Evolutionary conservation across 2,888 invertebrate species (phyloP), one percentile per base, ranked within the genome.

Genomic region (Chaitophorus viminalis): DNA sequence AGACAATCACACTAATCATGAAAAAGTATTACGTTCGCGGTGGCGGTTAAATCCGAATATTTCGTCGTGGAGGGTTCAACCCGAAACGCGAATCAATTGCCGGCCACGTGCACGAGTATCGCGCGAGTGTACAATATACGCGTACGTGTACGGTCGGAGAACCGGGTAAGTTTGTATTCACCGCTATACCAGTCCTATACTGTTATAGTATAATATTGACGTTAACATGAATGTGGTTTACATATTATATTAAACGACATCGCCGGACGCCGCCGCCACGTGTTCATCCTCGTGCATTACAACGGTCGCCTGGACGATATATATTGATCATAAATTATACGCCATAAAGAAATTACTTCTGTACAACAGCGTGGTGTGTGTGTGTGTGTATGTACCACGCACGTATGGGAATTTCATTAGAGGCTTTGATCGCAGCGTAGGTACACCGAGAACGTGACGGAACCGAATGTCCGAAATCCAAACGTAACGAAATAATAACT

Each of bases 351-450:
- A 76, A 76, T 52, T 46, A 76, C 18, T 21, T 29, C 29, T 46
- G 46, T n/a, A 76, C 39, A 18, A 29, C 18, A 0, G 18, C 6
- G 52, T 5, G 8, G 52, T 46, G 46, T n/a, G 39, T 29, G 76
- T 29, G 18, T 46, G 76, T n/a, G n/a, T n/a, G n/a, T n/a, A n/a
- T n/a, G n/a, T n/a, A n/a, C n/a, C n/a, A n/a, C n/a, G n/a, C n/a
- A n/a, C n/a, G n/a, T n/a, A n/a, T 52, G 76, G 76, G 76, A 76
- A 76, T 76, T 76, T 76, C 76, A 76, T 76, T 76, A 52, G 76
- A 76, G 46, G 76, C 46, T 76, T 52, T 76, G 76, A 76, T 76
- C n/a, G n/a, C n/a, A n/a, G n/a, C n/a, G n/a, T n/a, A n/a, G n/a
- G n/a, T 60, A 6, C 36, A 6, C 52, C 52, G 52, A 52, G 52